Percentiles rank a stretch among this genome's conserved stretches.
Evolutionary conservation across 53 echinoderm and acorn worm species (phyloP).

Genomic region (Paracentrotus lividus): DNA sequence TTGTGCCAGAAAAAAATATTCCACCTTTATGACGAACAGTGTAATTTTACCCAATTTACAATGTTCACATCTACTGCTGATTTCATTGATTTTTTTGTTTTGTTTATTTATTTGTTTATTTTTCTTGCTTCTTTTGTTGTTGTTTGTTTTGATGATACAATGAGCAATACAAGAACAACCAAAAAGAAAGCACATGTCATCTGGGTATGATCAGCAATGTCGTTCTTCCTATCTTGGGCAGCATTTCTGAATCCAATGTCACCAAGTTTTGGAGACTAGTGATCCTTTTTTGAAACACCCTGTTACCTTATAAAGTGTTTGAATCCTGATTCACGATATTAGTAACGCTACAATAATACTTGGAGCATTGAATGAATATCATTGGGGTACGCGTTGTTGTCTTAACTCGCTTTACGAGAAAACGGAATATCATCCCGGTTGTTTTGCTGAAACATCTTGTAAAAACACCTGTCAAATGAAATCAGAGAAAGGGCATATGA

Average conservation of each 20-base stretch:
- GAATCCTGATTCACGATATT: neutral
- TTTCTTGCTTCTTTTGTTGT: too few relatives aligned
- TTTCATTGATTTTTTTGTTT: too few relatives aligned
- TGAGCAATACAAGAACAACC: too few relatives aligned
- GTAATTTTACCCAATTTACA: too few relatives aligned
- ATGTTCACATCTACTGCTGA: too few relatives aligned
- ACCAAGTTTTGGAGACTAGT: neutral
- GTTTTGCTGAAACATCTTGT: constrained; percentile 14
- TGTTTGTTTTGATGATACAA: too few relatives aligned
- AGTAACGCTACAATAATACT: constrained; percentile 11
- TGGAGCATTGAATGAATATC: neutral
- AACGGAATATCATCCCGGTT: neutral
- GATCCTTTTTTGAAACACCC: neutral
- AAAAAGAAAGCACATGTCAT: too few relatives aligned
- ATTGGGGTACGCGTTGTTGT: neutral
- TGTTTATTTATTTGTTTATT: too few relatives aligned
- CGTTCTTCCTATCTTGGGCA: too few relatives aligned
- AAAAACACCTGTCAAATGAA: neutral
- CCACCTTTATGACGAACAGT: too few relatives aligned
- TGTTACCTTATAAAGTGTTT: neutral
- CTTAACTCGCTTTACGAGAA: neutral
- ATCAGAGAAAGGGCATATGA: constrained; percentile 6
- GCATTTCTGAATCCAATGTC: neutral
- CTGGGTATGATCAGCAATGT: too few relatives aligned
- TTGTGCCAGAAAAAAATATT: too few relatives aligned